Conservation (phyloP, 1,140 invertebrate genomes). For the Scaptomyza hsui region DNA sequence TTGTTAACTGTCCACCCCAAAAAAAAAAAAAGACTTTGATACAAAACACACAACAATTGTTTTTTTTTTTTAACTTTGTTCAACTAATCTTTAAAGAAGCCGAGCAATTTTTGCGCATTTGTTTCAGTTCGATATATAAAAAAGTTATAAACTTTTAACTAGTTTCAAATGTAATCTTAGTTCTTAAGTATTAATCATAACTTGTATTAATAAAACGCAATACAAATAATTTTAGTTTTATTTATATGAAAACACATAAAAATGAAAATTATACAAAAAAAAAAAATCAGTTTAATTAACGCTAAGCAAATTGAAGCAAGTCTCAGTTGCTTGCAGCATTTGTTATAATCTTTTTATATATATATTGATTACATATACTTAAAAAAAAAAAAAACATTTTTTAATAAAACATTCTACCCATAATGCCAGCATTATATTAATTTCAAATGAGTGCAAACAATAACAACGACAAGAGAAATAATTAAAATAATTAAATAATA, state of each 20-base stretch:
- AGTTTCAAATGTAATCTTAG: slow-evolving; percentile 74
- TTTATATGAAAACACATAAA: slow-evolving; percentile 51
- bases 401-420: slow-evolving; percentile 77
- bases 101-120: slow-evolving; percentile 65
- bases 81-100: slow-evolving; percentile 45
- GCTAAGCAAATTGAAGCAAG: slow-evolving; percentile 72
- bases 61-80: slow-evolving; percentile 28
- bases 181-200: slow-evolving; percentile 60
- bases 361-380: slow-evolving; percentile 62
- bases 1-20: slow-evolving; percentile 3
- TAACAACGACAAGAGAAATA: slow-evolving; percentile 34
- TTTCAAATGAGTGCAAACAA: slow-evolving; percentile 56
- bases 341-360: slow-evolving; percentile 68
- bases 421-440: slow-evolving; percentile 62
- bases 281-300: slow-evolving; percentile 55
- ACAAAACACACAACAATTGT: slow-evolving; percentile 17
- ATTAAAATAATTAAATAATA: slow-evolving; percentile 31
- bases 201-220: slow-evolving; percentile 80
- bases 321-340: slow-evolving; percentile 67
- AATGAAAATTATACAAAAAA: background rate
- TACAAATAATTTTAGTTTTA: slow-evolving; percentile 80
- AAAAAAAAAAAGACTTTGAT: slow-evolving; percentile 27
- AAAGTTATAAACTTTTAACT: slow-evolving; percentile 63
- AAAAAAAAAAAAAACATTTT: slow-evolving; percentile 55
- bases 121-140: slow-evolving; percentile 60